These are phyloP conservation scores for Eurystomus gularis DNA, from an alignment of 2,113 vertebrate species.

Conservation along the genomic window DNA sequence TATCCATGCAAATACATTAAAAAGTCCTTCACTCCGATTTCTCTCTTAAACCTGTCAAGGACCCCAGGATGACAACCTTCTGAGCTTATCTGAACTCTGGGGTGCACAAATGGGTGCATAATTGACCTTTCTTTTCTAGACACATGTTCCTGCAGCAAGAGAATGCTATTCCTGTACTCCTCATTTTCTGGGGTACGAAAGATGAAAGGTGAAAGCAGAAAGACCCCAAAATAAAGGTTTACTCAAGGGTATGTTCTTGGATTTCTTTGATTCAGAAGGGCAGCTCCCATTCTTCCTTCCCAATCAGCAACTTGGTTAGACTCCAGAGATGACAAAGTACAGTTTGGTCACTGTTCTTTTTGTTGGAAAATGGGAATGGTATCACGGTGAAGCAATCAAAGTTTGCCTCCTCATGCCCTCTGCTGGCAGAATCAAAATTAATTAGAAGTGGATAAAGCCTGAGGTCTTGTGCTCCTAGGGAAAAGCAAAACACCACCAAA, in stretches of 20 bases:
- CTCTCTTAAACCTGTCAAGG: not conserved
- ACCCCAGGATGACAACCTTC: fast-evolving
- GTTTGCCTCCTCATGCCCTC: not conserved
- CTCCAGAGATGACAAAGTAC: not conserved
- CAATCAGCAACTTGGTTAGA: not conserved
- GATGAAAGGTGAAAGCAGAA: not conserved
- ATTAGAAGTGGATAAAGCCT: not conserved
- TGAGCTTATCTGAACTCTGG: not conserved
- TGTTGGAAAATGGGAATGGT: fast-evolving
- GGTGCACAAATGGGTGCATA: not conserved
- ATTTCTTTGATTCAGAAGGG: not conserved
- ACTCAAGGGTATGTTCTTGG: not conserved
- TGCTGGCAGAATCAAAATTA: not conserved
- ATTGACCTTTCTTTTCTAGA: not conserved
- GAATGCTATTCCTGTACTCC: not conserved
- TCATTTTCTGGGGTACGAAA: not conserved
- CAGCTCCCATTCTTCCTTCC: not conserved
- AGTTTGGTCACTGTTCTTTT: not conserved
- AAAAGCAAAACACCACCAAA: not conserved
- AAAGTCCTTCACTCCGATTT: not conserved
- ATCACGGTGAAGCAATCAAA: not conserved
- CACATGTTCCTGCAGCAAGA: not conserved
- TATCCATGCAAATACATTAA: not conserved
- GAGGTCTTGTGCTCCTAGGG: not conserved
- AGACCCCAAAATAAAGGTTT: not conserved